These are phyloP conservation scores for Trichopria drosophilae DNA, from an alignment of 2,888 invertebrate species.

Conservation along the genomic window DNA sequence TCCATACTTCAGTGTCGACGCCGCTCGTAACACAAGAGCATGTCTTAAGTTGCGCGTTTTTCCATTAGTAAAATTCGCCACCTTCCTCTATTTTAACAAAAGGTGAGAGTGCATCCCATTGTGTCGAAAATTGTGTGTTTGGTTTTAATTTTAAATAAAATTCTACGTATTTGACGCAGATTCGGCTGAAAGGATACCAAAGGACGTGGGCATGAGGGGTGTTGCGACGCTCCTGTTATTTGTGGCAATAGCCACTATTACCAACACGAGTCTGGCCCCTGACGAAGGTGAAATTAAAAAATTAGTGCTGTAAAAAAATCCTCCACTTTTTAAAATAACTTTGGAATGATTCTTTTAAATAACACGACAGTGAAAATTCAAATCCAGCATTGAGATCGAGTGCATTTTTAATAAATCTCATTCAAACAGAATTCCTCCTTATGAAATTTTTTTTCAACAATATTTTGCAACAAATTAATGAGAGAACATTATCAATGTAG, in stretches of 20 bases:
- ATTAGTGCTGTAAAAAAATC: no score
- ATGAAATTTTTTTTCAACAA: neutral
- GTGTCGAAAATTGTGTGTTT: no score
- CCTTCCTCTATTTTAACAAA: no score
- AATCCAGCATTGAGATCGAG: no score
- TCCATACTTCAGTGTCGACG: constrained; percentile 49
- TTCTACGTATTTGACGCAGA: neutral
- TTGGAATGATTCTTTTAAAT: constrained; percentile 1
- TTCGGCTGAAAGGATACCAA: no score
- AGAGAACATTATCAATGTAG: neutral
- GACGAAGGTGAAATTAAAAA: constrained; percentile 51
- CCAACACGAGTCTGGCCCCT: constrained; percentile 40
- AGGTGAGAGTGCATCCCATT: no score
- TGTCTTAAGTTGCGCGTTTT: constrained; percentile 36
- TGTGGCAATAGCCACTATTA: constrained; percentile 39
- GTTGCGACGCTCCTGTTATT: constrained; percentile 38
- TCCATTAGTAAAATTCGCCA: no score
- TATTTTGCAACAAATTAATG: constrained; percentile 2
- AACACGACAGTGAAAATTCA: neutral
- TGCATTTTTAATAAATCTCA: no score
- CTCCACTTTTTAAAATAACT: constrained; percentile 6
- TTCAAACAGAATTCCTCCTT: no score
- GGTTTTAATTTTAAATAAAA: no score
- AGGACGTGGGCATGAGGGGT: constrained; percentile 37
- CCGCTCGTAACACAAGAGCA: constrained; percentile 39